Evolutionary conservation across 2,113 vertebrate species (phyloP).

Genomic region (Aspiorhynchus laticeps): DNA sequence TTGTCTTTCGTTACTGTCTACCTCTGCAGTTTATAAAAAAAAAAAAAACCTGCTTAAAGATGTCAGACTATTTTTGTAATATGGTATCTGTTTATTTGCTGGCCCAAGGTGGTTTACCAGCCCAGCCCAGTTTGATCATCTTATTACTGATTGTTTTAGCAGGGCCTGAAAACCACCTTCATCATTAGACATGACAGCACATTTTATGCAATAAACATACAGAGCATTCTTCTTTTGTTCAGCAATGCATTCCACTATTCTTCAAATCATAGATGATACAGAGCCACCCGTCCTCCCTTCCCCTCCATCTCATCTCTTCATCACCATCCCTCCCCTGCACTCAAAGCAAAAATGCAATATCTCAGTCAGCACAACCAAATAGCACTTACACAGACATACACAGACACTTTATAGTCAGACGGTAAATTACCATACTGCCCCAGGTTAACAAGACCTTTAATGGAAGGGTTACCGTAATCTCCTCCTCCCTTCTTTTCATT

Average conservation of each 20-base stretch:
- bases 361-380: conserved; percentile 22
- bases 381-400: neutral
- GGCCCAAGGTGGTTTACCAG: neutral
- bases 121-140: neutral
- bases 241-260: neutral
- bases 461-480: conserved; percentile 55
- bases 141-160: neutral
- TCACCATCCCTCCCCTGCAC: neutral
- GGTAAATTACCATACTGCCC: conserved; percentile 50
- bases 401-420: conserved; percentile 13
- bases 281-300: neutral
- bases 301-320: neutral
- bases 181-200: neutral
- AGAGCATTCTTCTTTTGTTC: neutral
- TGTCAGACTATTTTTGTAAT: neutral
- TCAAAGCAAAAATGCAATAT: conserved; percentile 27
- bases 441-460: conserved; percentile 59
- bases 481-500: conserved; percentile 19
- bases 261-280: conserved; percentile 7
- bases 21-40: too few relatives aligned
- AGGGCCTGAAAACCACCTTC: neutral
- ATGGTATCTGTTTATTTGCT: neutral
- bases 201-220: neutral
- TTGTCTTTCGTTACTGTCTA: too few relatives aligned
- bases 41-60: neutral